These are phyloP conservation scores for Protonemura montana DNA, from an alignment of 2,888 invertebrate genomes.

Conservation along the genomic window DNA sequence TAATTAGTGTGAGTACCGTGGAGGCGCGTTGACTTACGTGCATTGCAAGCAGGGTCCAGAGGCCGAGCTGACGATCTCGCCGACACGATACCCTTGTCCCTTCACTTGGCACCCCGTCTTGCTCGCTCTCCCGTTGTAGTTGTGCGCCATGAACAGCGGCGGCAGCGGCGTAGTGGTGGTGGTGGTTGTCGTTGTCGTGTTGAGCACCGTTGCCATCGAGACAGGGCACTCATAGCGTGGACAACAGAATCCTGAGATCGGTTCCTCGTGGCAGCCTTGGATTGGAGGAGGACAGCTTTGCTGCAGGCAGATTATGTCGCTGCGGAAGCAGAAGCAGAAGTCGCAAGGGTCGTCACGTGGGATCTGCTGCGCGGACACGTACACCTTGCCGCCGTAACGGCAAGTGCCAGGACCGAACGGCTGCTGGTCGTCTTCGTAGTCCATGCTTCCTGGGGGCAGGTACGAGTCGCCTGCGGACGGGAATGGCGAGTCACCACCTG, in stretches of 20 bases:
- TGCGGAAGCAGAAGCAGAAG: constrained; percentile 96
- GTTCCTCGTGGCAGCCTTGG: constrained; percentile 89
- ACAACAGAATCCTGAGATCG: constrained; percentile 93
- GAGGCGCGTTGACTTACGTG: constrained; percentile 74
- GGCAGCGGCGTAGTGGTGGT: constrained; percentile 82
- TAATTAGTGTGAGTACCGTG: too few species aligned
- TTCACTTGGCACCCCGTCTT: constrained; percentile 85
- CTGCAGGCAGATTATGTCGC: constrained; percentile 93
- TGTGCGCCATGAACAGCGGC: constrained; percentile 82
- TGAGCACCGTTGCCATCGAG: constrained; percentile 82
- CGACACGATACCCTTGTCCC: constrained; percentile 84
- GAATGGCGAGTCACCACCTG: constrained; percentile 55
- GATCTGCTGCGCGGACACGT: constrained; percentile 94
- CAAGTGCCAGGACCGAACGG: constrained; percentile 89
- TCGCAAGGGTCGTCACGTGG: constrained; percentile 94
- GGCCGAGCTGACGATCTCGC: constrained; percentile 83
- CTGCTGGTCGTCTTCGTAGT: constrained; percentile 68
- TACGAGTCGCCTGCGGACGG: constrained; percentile 46
- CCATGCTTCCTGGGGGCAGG: constrained; percentile 46
- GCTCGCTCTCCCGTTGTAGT: constrained; percentile 77
- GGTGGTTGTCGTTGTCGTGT: constrained; percentile 86
- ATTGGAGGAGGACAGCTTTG: constrained; percentile 96
- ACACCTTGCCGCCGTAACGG: constrained; percentile 89
- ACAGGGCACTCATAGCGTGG: constrained; percentile 94
- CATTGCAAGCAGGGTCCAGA: constrained; percentile 94